Conservation (phyloP, 2,888 invertebrate genomes). For the Octonoba sinensis region DNA sequence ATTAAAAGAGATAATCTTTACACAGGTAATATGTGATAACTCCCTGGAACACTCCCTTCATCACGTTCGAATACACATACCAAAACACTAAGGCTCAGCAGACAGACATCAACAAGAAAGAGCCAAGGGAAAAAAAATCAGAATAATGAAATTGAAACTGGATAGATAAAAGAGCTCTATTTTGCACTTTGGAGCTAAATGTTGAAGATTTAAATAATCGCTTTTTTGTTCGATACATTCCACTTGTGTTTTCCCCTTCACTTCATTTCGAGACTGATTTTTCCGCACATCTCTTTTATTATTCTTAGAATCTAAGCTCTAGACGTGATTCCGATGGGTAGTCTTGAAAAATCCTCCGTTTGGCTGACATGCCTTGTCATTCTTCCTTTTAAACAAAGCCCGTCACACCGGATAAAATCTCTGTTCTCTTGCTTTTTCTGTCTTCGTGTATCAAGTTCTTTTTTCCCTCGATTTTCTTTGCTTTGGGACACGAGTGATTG, state of each 20-base stretch:
- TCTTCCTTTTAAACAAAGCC: conserved; percentile 28
- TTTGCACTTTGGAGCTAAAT: conserved; percentile 37
- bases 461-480: not conserved
- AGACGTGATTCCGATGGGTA: conserved; percentile 12
- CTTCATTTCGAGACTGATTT: conserved; percentile 21
- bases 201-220: conserved; percentile 57
- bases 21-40: no score
- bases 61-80: no score
- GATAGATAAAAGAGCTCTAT: conserved; percentile 34
- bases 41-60: no score
- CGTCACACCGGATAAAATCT: conserved; percentile 23
- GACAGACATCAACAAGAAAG: no score
- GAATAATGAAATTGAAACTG: no score
- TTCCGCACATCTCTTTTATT: not conserved
- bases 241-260: not conserved
- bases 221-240: conserved; percentile 37
- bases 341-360: conserved; percentile 15
- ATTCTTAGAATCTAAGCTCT: no score
- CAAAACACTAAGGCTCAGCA: no score
- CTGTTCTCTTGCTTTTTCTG: conserved; percentile 1
- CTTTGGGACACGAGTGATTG: not conserved
- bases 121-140: no score
- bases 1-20: no score
- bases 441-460: conserved; percentile 9
- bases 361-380: conserved; percentile 29